phyloP scores from a whole-genome alignment of 2,113 vertebrate species.

The Porphyrio hochstetteri region DNA sequence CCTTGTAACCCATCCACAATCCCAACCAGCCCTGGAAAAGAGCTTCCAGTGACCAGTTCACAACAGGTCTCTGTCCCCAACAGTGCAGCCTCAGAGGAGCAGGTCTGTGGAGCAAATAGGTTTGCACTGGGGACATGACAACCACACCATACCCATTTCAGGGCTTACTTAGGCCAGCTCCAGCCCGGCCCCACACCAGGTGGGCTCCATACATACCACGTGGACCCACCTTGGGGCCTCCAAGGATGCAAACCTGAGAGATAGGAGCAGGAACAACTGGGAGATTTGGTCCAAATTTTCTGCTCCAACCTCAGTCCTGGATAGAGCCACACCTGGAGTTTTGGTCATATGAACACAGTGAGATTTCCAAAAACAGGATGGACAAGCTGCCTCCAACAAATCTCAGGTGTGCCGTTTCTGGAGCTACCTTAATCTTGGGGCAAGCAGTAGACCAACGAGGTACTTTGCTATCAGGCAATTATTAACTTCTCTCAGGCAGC shows the following conservation, averaged over 20 bases:
- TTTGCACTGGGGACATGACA: not conserved
- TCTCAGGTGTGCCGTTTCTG: not conserved
- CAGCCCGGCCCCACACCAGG: accelerated
- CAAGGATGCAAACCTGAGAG: not conserved
- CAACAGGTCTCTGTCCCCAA: not conserved
- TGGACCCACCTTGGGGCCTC: not conserved
- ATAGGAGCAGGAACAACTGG: not conserved
- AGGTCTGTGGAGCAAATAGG: not conserved
- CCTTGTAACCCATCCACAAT: not conserved
- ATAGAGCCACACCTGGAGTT: not conserved
- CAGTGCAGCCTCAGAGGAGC: not conserved
- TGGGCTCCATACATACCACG: not conserved
- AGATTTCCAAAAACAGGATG: not conserved
- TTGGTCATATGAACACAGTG: not conserved
- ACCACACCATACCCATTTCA: accelerated
- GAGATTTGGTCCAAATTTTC: not conserved
- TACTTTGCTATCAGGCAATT: not conserved
- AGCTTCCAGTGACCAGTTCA: not conserved
- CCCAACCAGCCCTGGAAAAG: not conserved
- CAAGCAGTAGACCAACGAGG: not conserved
- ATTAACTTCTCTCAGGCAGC: not conserved
- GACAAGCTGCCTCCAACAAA: not conserved
- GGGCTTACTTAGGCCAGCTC: not conserved
- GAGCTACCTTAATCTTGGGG: not conserved
- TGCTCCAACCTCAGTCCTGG: not conserved